A percentile compares a stretch with the other conserved stretches of the same genome.
These are phyloP conservation scores for Lasius platythorax DNA, from an alignment of 2,888 invertebrate genomes.

Conservation along the genomic window DNA sequence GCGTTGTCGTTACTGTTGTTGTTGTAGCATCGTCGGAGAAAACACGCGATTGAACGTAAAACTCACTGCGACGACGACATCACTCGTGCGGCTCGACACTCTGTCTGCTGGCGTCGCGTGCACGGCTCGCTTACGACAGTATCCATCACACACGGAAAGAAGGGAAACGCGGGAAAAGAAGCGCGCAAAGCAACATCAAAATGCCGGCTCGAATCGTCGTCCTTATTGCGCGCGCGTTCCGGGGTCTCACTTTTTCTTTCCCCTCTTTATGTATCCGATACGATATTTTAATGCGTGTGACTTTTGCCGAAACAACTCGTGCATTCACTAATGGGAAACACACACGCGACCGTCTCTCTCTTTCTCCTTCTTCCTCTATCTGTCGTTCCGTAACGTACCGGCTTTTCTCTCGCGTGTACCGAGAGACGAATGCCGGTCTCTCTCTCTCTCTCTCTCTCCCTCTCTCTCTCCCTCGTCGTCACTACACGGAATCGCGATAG, in stretches of 20 bases:
- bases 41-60: not conserved
- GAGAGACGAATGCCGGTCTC: slow-evolving; percentile 39
- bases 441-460: not conserved
- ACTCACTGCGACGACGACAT: slow-evolving; percentile 64
- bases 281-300: slow-evolving; percentile 11
- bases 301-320: slow-evolving; percentile 45
- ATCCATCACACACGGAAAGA: slow-evolving; percentile 76
- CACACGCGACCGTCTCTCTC: slow-evolving; percentile 65
- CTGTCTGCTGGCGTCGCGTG: slow-evolving; percentile 76
- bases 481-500: slow-evolving; percentile 20
- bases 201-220: slow-evolving; percentile 63
- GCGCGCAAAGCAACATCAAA: slow-evolving; percentile 71
- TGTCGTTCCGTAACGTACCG: slow-evolving; percentile 57
- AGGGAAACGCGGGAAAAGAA: slow-evolving; percentile 48
- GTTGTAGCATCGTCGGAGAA: not conserved
- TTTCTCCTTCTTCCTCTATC: not conserved
- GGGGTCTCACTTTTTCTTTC: not conserved
- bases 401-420: slow-evolving; percentile 58
- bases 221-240: not conserved
- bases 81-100: slow-evolving; percentile 67
- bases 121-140: slow-evolving; percentile 75
- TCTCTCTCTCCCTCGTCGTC: not conserved
- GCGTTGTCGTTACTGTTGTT: not conserved
- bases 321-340: slow-evolving; percentile 51
- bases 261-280: not conserved